phyloP scores from a whole-genome alignment of 1,140 invertebrate genomes.

The Vanessa atalanta region DNA sequence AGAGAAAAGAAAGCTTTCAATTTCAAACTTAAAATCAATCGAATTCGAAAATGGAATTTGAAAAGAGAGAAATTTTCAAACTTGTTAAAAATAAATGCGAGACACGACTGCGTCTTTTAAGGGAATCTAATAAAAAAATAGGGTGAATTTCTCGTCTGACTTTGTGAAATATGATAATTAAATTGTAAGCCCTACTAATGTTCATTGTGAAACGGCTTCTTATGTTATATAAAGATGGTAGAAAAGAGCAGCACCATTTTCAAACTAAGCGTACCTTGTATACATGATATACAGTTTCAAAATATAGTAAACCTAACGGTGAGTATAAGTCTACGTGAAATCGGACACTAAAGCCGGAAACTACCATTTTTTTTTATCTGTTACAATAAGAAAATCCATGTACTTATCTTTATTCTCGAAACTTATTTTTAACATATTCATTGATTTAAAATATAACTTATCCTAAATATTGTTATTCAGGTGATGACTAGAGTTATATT shows the following conservation, averaged over 20 bases:
- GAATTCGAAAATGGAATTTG: neutral
- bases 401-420: too few species aligned
- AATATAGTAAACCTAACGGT: too few species aligned
- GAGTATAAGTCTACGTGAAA: too few species aligned
- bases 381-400: too few species aligned
- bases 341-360: too few species aligned
- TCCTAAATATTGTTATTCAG: too few species aligned
- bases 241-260: neutral
- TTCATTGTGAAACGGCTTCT: neutral
- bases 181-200: conserved; percentile 2
- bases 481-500: too few species aligned
- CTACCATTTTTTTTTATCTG: too few species aligned
- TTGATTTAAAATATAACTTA: too few species aligned
- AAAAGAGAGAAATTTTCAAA: neutral
- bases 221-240: neutral
- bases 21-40: neutral
- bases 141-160: conserved; percentile 3
- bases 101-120: conserved; percentile 2
- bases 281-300: too few species aligned
- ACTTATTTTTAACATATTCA: too few species aligned
- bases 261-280: too few species aligned
- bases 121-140: conserved; percentile 3
- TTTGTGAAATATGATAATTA: conserved; percentile 12
- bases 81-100: neutral
- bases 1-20: neutral